Conservation (phyloP, 2,888 invertebrate species). For the Eudasyphora cyanicolor region DNA sequence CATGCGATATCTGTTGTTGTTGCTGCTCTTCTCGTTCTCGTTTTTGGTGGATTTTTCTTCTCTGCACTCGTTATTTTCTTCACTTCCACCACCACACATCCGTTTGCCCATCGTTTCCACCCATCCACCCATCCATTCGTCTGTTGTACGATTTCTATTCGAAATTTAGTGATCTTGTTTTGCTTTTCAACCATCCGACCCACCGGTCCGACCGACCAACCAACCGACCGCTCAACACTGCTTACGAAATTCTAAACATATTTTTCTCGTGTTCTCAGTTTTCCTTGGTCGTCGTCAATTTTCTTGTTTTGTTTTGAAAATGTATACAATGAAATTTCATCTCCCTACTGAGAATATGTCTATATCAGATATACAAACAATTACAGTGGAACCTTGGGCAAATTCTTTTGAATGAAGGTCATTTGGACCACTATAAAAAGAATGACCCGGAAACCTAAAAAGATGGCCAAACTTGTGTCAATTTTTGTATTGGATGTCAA, state of each 20-base stretch:
- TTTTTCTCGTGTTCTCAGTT: not conserved
- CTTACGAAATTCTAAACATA: constrained; percentile 52
- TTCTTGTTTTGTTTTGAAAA: constrained; percentile 25
- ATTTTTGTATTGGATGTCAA: too few relatives aligned
- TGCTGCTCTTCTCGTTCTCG: not conserved
- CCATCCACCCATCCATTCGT: too few relatives aligned
- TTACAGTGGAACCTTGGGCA: constrained; percentile 2
- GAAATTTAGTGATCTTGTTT: constrained; percentile 2
- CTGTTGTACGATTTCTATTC: not conserved
- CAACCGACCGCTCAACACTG: too few relatives aligned
- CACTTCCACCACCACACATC: not conserved
- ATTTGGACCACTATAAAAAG: too few relatives aligned
- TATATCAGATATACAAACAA: not conserved
- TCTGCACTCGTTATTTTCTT: not conserved
- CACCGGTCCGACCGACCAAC: too few relatives aligned
- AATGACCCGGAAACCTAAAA: too few relatives aligned
- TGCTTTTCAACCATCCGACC: not conserved
- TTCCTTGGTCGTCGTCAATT: not conserved
- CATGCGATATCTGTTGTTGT: constrained; percentile 45
- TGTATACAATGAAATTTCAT: constrained; percentile 38
- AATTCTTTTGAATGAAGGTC: too few relatives aligned
- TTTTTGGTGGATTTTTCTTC: constrained; percentile 1
- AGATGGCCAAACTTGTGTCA: too few relatives aligned
- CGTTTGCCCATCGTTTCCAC: not conserved
- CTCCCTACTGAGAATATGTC: constrained; percentile 36